phyloP scores from a whole-genome alignment of 1,140 invertebrate genomes.

The Dendrolimus punctatus region DNA sequence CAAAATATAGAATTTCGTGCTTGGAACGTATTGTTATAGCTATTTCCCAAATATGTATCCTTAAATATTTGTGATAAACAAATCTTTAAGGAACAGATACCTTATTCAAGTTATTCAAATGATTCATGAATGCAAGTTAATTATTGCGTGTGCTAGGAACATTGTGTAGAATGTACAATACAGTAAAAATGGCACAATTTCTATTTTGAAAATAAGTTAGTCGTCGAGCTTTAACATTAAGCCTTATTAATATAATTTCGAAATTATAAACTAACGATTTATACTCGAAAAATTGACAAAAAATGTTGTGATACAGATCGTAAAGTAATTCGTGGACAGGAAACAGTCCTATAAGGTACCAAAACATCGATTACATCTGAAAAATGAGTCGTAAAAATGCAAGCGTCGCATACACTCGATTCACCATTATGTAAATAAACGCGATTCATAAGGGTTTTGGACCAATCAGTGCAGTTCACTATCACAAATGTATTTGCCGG shows the following conservation, averaged over 20 bases:
- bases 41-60: too few relatives aligned
- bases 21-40: too few relatives aligned
- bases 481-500: conserved; percentile 94
- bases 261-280: conserved; percentile 39
- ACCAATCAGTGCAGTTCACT: conserved; percentile 75
- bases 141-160: conserved; percentile 5
- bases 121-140: background rate
- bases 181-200: conserved; percentile 20
- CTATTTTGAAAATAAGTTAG: conserved; percentile 24
- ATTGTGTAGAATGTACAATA: conserved; percentile 11
- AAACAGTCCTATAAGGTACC: conserved; percentile 69
- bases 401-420: conserved; percentile 33
- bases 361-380: conserved; percentile 32
- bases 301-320: conserved; percentile 30
- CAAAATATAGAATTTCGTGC: too few relatives aligned
- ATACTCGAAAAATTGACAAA: conserved; percentile 46
- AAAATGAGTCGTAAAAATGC: conserved; percentile 35
- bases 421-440: conserved; percentile 27
- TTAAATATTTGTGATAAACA: too few relatives aligned
- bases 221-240: conserved; percentile 3
- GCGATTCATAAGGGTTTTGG: conserved; percentile 49
- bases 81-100: background rate
- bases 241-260: conserved; percentile 27
- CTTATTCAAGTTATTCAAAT: background rate
- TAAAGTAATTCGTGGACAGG: conserved; percentile 54